These are phyloP conservation scores for Pelodytes ibericus DNA, from an alignment of 2,797 vertebrate species.

Conservation along the genomic window DNA sequence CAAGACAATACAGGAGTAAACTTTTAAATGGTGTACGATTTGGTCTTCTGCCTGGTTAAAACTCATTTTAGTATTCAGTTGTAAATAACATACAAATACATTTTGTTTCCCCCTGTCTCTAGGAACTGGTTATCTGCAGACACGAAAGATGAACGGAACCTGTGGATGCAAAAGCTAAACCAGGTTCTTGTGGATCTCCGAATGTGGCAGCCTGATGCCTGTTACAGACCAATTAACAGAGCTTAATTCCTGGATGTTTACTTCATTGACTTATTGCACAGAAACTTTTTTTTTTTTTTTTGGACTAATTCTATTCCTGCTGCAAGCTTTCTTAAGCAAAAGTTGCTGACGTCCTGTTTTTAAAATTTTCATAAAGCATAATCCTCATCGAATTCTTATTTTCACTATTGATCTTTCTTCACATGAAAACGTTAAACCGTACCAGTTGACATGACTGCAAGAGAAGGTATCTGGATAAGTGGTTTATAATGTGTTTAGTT, in stretches of 20 bases:
- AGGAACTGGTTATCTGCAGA: constrained; percentile 98
- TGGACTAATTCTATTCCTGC: constrained; percentile 1
- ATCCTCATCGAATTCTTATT: neutral
- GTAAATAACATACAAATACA: too few species aligned
- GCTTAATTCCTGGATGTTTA: constrained; percentile 59
- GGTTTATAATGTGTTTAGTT: neutral
- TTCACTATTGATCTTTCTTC: neutral
- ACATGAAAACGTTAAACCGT: neutral
- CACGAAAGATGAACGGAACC: constrained; percentile 93
- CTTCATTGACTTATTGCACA: neutral
- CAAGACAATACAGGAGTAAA: neutral
- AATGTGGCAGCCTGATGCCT: constrained; percentile 94
- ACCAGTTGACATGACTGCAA: neutral
- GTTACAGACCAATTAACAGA: constrained; percentile 78
- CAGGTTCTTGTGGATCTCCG: constrained; percentile 91
- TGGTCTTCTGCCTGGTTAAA: neutral
- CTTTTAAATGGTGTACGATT: neutral
- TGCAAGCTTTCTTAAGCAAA: constrained; percentile 29
- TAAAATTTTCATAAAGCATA: neutral
- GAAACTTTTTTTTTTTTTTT: neutral
- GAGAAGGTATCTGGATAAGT: neutral
- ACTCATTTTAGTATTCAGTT: too few species aligned
- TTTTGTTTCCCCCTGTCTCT: constrained; percentile 51
- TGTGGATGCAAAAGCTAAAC: constrained; percentile 97
- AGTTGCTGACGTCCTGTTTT: neutral